Conservation (phyloP, 2,888 invertebrate species). For the Drosophila kuntzei region DNA sequence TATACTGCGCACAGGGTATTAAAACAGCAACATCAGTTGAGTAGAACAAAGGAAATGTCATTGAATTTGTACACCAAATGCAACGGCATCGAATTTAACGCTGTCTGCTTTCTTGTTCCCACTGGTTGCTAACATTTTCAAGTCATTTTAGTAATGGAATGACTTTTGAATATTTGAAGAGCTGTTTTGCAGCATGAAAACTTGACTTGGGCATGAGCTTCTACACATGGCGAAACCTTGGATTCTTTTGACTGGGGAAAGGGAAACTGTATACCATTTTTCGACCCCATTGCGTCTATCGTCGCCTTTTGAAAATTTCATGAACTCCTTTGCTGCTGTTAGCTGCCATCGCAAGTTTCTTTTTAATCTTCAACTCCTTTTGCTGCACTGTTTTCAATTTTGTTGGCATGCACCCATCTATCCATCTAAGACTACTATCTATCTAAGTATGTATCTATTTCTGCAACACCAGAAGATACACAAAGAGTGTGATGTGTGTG, state of each 20-base stretch:
- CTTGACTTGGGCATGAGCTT: slow-evolving; percentile 20
- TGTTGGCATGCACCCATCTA: slow-evolving; percentile 42
- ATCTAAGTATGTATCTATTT: slow-evolving; percentile 32
- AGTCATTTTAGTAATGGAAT: slow-evolving; percentile 76
- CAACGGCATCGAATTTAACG: slow-evolving; percentile 42
- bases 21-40: slow-evolving; percentile 25
- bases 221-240: slow-evolving; percentile 51
- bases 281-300: slow-evolving; percentile 37
- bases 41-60: slow-evolving; percentile 63
- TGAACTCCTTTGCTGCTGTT: slow-evolving; percentile 44
- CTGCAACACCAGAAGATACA: slow-evolving; percentile 13
- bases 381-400: slow-evolving; percentile 48
- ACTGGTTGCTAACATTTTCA: slow-evolving; percentile 55
- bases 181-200: slow-evolving; percentile 53
- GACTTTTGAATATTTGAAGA: slow-evolving; percentile 79
- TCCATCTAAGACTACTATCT: slow-evolving; percentile 29
- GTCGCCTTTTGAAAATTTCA: slow-evolving; percentile 67
- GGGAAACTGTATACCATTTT: slow-evolving; percentile 24
- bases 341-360: slow-evolving; percentile 45
- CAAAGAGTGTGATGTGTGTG: background rate
- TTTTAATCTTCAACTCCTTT: slow-evolving; percentile 52
- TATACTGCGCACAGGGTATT: slow-evolving; percentile 29
- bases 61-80: slow-evolving; percentile 61
- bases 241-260: slow-evolving; percentile 19
- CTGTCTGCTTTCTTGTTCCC: slow-evolving; percentile 36